Evolutionary conservation across 2,113 vertebrate species (phyloP).

Genomic region (Prunella himalayana): DNA sequence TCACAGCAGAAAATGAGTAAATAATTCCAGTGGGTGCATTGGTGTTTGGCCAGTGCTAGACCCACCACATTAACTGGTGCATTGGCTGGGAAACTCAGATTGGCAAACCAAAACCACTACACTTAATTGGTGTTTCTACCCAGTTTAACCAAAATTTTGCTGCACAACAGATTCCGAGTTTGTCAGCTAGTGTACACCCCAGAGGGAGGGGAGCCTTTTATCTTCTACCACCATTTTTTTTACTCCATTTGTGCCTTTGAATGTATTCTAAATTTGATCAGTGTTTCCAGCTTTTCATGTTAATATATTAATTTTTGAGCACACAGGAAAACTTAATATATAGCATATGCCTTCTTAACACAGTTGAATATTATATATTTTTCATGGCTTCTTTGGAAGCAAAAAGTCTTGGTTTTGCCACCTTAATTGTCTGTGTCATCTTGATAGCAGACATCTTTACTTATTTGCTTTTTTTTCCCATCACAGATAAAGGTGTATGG

Average conservation of each 20-base stretch:
- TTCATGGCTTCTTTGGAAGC: not conserved
- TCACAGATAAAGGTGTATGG: not conserved
- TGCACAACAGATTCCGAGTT: not conserved
- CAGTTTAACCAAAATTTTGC: not conserved
- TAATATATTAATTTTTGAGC: not conserved
- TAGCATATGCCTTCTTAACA: not conserved
- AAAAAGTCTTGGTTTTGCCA: not conserved
- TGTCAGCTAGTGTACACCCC: rapidly evolving
- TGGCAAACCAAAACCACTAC: not conserved
- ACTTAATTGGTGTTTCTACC: not conserved
- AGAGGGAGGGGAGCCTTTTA: rapidly evolving
- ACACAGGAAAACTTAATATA: not conserved
- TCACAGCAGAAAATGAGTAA: not conserved
- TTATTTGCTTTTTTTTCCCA: not conserved
- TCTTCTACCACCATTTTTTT: not conserved
- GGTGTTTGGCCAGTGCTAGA: not conserved
- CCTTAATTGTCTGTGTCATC: not conserved
- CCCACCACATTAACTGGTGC: not conserved
- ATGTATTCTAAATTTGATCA: not conserved
- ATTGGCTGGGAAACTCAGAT: not conserved
- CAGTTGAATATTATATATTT: not conserved
- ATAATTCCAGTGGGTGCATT: not conserved
- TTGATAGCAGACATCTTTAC: not conserved
- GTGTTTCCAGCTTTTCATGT: not conserved
- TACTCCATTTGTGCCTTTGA: not conserved